Conservation (phyloP, 2,888 invertebrate genomes). For the Lasius platythorax region DNA sequence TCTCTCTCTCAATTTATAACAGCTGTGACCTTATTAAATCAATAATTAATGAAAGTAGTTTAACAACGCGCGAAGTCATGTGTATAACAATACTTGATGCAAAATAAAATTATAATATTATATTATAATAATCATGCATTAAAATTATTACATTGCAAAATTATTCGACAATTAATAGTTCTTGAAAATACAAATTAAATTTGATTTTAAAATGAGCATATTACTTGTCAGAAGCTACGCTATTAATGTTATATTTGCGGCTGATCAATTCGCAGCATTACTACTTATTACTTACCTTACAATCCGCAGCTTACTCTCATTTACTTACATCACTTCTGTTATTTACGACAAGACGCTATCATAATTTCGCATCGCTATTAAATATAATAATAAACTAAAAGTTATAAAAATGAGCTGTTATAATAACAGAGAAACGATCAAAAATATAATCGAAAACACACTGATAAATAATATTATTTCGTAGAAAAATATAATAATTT, state of each 20-base stretch:
- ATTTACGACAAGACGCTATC: not conserved
- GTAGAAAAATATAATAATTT: not conserved
- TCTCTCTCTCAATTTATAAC: not conserved
- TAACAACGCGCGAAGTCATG: not conserved
- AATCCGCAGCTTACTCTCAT: not conserved
- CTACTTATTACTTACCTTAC: not conserved
- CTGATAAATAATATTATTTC: constrained; percentile 9
- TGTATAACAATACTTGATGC: not conserved
- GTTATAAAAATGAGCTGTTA: not conserved
- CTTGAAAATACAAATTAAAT: not conserved
- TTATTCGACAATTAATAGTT: constrained; percentile 5
- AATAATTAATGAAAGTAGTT: constrained; percentile 46
- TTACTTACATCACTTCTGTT: not conserved
- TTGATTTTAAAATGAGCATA: constrained; percentile 9
- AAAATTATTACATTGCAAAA: not conserved
- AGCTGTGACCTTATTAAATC: constrained; percentile 22
- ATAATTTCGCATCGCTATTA: not conserved
- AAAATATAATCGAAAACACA: not conserved
- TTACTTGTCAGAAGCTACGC: not conserved
- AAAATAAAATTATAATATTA: constrained; percentile 26
- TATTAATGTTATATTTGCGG: not conserved
- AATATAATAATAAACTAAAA: not conserved
- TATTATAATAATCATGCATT: not conserved
- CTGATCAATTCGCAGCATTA: not conserved
- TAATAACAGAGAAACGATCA: not conserved